Percentiles rank a stretch among this genome's conserved stretches.
phyloP scores from a whole-genome alignment of 2,888 invertebrate genomes.

The Allolobophora icterica region DNA sequence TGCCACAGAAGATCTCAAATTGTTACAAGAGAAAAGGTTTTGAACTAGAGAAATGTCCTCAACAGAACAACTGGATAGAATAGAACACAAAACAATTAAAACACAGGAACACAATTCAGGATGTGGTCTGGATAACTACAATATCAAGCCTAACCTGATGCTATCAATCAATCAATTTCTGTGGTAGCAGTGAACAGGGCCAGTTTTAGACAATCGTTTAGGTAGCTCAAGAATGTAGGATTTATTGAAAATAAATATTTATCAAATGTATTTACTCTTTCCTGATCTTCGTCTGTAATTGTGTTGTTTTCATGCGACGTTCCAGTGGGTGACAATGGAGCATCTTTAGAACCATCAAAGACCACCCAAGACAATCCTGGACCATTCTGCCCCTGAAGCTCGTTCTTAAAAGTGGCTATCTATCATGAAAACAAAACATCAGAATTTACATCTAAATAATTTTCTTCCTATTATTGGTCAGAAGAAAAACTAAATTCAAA shows the following conservation, averaged over 20 bases:
- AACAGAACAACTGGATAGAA: background rate
- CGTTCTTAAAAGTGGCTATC: background rate
- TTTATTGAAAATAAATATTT: background rate
- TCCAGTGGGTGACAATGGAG: background rate
- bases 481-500: background rate
- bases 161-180: background rate
- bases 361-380: conserved; percentile 31
- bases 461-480: background rate
- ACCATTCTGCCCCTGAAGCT: conserved; percentile 27
- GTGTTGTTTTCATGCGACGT: background rate
- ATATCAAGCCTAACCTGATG: background rate
- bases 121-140: background rate
- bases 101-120: background rate
- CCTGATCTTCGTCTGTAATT: conserved; percentile 5
- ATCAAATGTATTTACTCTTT: background rate
- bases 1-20: background rate
- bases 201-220: background rate
- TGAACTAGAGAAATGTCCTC: too few relatives aligned
- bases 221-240: background rate
- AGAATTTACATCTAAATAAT: background rate
- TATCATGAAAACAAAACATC: background rate
- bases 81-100: background rate
- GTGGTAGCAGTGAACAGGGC: background rate
- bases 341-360: conserved; percentile 13
- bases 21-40: background rate